Percentiles rank a stretch among this genome's conserved stretches.
Conservation (phyloP, 1,140 invertebrate genomes). For the Bacillus rossius region DNA sequence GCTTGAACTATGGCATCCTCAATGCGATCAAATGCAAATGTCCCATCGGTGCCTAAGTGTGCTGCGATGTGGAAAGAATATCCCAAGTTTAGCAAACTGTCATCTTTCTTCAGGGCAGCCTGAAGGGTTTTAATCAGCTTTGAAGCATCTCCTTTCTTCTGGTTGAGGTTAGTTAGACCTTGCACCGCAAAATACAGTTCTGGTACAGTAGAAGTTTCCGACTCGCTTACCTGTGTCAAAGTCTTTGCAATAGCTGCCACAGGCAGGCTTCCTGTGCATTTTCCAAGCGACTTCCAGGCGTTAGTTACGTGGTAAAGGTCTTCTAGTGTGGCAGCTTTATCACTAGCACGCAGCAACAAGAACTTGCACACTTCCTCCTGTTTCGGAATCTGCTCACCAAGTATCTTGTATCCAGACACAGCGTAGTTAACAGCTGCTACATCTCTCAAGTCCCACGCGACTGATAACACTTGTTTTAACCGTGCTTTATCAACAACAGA, state of each 20-base stretch:
- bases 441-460: conserved; percentile 48
- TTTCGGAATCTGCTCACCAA: conserved; percentile 45
- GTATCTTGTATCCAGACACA: conserved; percentile 48
- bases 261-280: conserved; percentile 39
- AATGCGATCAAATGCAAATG: conserved; percentile 72
- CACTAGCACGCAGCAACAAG: conserved; percentile 39
- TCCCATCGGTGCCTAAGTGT: conserved; percentile 53
- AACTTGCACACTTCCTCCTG: conserved; percentile 49
- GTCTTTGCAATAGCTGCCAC: conserved; percentile 32
- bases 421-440: conserved; percentile 48
- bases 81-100: conserved; percentile 66
- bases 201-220: conserved; percentile 41
- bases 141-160: conserved; percentile 39
- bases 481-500: conserved; percentile 47
- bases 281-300: conserved; percentile 44
- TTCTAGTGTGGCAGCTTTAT: conserved; percentile 41
- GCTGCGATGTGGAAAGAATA: conserved; percentile 79
- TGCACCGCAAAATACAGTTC: conserved; percentile 45
- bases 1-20: conserved; percentile 91
- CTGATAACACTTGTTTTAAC: conserved; percentile 48
- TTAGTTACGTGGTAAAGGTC: conserved; percentile 48
- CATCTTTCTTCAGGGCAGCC: conserved; percentile 68
- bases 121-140: conserved; percentile 60
- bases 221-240: conserved; percentile 40
- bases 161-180: conserved; percentile 36